Conservation (phyloP, 2,888 invertebrate genomes). For the Metallyticus violacea region DNA sequence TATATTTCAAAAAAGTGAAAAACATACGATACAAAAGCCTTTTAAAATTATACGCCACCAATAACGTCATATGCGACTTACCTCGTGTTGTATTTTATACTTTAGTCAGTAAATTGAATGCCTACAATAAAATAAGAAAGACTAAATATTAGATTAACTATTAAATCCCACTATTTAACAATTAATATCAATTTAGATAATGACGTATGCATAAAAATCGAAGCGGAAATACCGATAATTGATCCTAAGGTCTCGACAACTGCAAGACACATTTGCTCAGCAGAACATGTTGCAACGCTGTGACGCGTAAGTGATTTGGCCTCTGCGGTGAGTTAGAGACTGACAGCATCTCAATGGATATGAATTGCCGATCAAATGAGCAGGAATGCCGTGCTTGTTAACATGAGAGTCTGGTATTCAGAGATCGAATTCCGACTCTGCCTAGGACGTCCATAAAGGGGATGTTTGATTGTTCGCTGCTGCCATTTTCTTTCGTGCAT, state of each 20-base stretch:
- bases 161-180: no score
- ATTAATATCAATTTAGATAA: no score
- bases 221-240: background rate
- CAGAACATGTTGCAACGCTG: background rate
- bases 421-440: background rate
- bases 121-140: no score
- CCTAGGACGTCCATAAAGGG: background rate
- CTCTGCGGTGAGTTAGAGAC: background rate
- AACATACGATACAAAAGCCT: no score
- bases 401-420: background rate
- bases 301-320: background rate
- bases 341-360: background rate
- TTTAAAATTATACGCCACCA: no score
- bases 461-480: background rate
- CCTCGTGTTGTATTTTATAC: no score
- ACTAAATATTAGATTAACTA: no score
- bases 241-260: background rate
- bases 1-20: no score
- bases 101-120: no score
- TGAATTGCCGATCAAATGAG: background rate
- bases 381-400: background rate
- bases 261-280: background rate
- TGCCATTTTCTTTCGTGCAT: no score
- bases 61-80: no score
- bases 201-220: no score